Evolutionary conservation across 2,888 invertebrate species (phyloP).

Genomic region (Beris chalybata): DNA sequence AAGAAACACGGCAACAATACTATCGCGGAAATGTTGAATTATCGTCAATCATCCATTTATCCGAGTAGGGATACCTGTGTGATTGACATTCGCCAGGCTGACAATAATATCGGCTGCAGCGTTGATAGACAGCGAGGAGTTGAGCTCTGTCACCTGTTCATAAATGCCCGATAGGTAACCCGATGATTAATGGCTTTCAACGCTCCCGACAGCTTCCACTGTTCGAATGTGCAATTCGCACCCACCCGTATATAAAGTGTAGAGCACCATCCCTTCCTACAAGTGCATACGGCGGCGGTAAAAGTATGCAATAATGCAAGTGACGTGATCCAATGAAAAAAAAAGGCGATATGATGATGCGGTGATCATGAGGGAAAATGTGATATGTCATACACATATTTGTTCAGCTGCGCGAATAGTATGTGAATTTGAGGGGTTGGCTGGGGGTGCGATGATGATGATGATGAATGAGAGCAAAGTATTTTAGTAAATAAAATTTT

Average conservation of each 20-base stretch:
- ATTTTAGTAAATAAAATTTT: no score
- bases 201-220: slow-evolving; percentile 9
- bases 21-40: no score
- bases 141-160: slow-evolving; percentile 20
- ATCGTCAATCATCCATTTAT: no score
- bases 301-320: slow-evolving; percentile 20
- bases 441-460: no score
- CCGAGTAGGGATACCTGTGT: background rate
- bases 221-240: slow-evolving; percentile 23
- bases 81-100: slow-evolving; percentile 23
- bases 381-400: no score
- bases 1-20: no score
- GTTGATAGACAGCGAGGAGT: slow-evolving; percentile 13
- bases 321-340: slow-evolving; percentile 31
- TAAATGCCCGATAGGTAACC: slow-evolving; percentile 31
- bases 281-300: slow-evolving; percentile 3
- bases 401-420: no score
- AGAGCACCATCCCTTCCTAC: slow-evolving; percentile 1
- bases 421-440: no score
- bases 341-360: slow-evolving; percentile 11
- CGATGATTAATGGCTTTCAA: slow-evolving; percentile 27
- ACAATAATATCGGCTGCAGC: slow-evolving; percentile 7
- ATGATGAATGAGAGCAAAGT: no score
- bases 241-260: slow-evolving; percentile 7
- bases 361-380: no score